Evolutionary conservation across 2,888 invertebrate species (phyloP).

Genomic region (Drosophila formosana): DNA sequence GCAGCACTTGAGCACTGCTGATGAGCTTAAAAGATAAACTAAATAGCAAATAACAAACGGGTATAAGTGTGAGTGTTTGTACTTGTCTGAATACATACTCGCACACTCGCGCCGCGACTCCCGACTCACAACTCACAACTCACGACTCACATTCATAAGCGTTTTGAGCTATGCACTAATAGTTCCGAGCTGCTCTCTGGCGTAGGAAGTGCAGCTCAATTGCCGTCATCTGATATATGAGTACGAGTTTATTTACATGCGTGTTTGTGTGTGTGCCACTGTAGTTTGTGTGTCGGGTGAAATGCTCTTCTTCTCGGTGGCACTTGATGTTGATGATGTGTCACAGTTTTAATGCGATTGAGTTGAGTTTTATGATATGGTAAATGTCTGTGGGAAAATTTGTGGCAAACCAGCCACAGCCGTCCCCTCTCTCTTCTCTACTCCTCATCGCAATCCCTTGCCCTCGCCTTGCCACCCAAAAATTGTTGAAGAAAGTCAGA

Average conservation of each 20-base stretch:
- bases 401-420: background rate
- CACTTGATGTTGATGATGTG: conserved; percentile 79
- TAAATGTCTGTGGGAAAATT: conserved; percentile 73
- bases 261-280: conserved; percentile 5
- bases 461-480: conserved; percentile 2
- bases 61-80: conserved; percentile 28
- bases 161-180: conserved; percentile 58
- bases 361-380: conserved; percentile 77
- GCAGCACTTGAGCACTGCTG: conserved; percentile 68
- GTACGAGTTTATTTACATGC: conserved; percentile 12
- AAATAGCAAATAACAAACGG: conserved; percentile 55
- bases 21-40: conserved; percentile 80
- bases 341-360: conserved; percentile 80
- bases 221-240: conserved; percentile 44
- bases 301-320: conserved; percentile 61
- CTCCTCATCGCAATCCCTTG: background rate
- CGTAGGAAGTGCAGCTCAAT: conserved; percentile 70
- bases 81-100: conserved; percentile 19
- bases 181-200: conserved; percentile 49
- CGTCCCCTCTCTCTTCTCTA: background rate
- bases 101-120: conserved; percentile 15
- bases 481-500: conserved; percentile 62
- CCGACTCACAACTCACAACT: background rate
- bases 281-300: conserved; percentile 51
- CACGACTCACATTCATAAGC: conserved; percentile 10